Percentiles rank a stretch among this genome's conserved stretches.
Evolutionary conservation across 2,113 vertebrate genomes (phyloP).

Genomic region (Tachuris rubrigastra): DNA sequence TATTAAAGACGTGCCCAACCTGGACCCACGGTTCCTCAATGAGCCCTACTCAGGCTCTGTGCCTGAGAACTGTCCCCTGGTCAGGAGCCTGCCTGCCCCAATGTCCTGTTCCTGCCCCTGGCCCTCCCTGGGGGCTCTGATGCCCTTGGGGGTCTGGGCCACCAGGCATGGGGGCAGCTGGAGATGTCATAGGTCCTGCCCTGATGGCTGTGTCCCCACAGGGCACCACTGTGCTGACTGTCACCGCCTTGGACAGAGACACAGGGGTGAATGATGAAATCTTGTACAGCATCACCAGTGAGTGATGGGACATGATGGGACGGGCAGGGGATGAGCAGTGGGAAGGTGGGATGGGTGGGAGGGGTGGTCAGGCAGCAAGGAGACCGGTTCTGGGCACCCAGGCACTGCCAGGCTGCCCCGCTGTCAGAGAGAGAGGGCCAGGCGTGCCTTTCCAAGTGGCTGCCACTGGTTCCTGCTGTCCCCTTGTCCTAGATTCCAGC

Average conservation of each 20-base stretch:
- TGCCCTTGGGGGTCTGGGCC: accelerated
- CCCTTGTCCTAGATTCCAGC: constrained; percentile 42
- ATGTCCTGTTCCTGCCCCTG: neutral
- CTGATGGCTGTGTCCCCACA: neutral
- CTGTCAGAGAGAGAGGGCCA: neutral
- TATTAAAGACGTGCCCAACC: neutral
- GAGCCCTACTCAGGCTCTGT: constrained; percentile 7
- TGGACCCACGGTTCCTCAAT: constrained; percentile 16
- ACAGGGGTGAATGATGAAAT: constrained; percentile 43
- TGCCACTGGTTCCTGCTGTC: neutral
- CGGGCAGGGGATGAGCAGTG: neutral
- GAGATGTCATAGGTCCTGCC: neutral
- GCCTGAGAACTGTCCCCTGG: neutral
- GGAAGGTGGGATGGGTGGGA: neutral
- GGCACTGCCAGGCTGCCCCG: neutral
- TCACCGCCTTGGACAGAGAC: constrained; percentile 25
- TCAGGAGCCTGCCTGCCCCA: neutral
- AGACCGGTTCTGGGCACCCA: neutral
- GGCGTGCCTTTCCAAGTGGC: neutral
- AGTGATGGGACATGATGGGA: neutral
- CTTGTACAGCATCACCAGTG: constrained; percentile 39
- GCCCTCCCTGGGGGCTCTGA: neutral
- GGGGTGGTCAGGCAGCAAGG: neutral
- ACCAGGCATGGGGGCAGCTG: neutral
- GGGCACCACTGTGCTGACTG: constrained; percentile 27